Conservation (phyloP, 2,797 vertebrate species). For the Loris lydekkerianus region DNA sequence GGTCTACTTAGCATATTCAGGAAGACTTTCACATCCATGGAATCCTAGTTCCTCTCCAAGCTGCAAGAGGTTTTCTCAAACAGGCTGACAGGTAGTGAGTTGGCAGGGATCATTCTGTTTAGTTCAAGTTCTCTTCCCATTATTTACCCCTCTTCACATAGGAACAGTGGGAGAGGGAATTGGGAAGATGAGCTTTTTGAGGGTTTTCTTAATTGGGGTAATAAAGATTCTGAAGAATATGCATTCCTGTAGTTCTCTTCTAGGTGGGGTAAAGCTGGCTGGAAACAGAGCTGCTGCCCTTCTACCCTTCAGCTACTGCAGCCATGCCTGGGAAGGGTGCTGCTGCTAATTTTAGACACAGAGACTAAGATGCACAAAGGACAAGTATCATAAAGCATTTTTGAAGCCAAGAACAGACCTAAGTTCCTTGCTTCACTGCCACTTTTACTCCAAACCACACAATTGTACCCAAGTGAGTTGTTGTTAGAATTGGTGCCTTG, state of each 20-base stretch:
- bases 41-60: slow-evolving; percentile 25
- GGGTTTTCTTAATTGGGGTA: not conserved
- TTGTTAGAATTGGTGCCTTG: slow-evolving; percentile 64
- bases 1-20: slow-evolving; percentile 60
- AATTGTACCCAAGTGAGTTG: slow-evolving; percentile 54
- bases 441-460: slow-evolving; percentile 74
- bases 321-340: slow-evolving; percentile 62
- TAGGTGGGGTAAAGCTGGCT: not conserved
- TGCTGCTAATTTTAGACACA: slow-evolving; percentile 75
- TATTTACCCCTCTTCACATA: not conserved
- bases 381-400: slow-evolving; percentile 64
- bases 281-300: not conserved
- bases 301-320: not conserved
- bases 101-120: not conserved
- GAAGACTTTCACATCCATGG: slow-evolving; percentile 5
- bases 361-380: slow-evolving; percentile 67
- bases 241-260: not conserved
- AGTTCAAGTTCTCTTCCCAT: not conserved
- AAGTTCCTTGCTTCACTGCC: slow-evolving; percentile 66
- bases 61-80: not conserved
- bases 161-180: slow-evolving; percentile 2
- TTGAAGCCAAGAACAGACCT: slow-evolving; percentile 68
- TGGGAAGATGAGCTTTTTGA: not conserved
- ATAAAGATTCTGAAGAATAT: not conserved
- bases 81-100: not conserved